Evolutionary conservation across 2,797 vertebrate species (phyloP), one percentile per base, ranked within the genome.

Genomic region (Miichthys miiuy): DNA sequence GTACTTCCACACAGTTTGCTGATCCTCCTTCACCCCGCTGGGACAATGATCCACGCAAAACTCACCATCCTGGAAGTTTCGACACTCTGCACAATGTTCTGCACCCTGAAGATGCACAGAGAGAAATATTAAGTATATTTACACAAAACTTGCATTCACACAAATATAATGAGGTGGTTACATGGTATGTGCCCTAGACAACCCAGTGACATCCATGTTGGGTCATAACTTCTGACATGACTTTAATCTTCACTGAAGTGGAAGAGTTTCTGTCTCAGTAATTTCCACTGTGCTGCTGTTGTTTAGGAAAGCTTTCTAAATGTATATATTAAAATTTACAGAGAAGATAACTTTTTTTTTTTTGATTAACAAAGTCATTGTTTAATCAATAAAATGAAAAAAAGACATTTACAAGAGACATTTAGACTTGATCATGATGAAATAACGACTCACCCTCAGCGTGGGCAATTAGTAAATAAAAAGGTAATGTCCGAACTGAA

Each of bases 1-100:
- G 86, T 96, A 98, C 87, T 99, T 99, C 98, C 97, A 99, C 75
- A 99, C 78, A 1, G 96, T 96, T 65, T 95, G 95, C 44, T 97
- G 96, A 10, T 98, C 97, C 0, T 95, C 94, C 83, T 99, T 99
- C 80, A 97, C 95, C 0, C 97, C 97, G 0, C 96, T 98, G 76
- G 98, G 97, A 89, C 98, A 99, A 3, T 88, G 96, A 12, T 95
- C 93, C 87, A 98, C 97, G 0, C 98, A 99, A 60, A 85, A 86
- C 20, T 94, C 91, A 0, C 87, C 94, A 0, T 99, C 97, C 93
- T 96, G 97, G 85, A 93, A 96, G 86, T 97, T 94, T 51, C 83
- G 88, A 21, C 98, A 99, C 68, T 96, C 95, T 34, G 88, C 83
- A 52, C 98, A 99, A 84, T 97, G 92, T n/a, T 96, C 93, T 0